A percentile compares a stretch with the other conserved stretches of the same genome.
Conservation (phyloP, 1,140 invertebrate species). For the Ctenoplectra terminalis region DNA sequence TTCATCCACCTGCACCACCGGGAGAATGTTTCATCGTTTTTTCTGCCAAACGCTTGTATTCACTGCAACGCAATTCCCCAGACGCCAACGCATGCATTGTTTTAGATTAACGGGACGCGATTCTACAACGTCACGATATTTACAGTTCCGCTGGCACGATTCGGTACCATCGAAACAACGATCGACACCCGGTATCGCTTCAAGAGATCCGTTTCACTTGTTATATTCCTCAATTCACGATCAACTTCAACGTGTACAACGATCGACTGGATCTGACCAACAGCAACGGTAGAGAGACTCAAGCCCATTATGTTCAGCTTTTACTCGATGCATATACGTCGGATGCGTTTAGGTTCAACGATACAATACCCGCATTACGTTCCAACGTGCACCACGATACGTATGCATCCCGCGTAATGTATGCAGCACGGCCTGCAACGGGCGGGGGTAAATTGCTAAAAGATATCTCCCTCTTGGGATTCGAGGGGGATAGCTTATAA, state of each 20-base stretch:
- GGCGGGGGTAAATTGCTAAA: conserved; percentile 74
- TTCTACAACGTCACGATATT: conserved; percentile 50
- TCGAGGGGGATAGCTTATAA: conserved; percentile 68
- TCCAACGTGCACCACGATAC: conserved; percentile 28
- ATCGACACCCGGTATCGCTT: not conserved
- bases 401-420: conserved; percentile 56
- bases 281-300: not conserved
- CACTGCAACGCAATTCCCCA: conserved; percentile 52
- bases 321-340: conserved; percentile 27
- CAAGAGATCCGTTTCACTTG: not conserved
- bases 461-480: conserved; percentile 74
- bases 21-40: conserved; percentile 58
- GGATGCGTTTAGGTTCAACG: conserved; percentile 54
- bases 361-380: conserved; percentile 45
- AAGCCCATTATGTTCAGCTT: conserved; percentile 48
- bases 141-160: conserved; percentile 13
- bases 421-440: conserved; percentile 41
- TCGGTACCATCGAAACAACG: not conserved
- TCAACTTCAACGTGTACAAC: not conserved
- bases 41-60: conserved; percentile 47
- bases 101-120: conserved; percentile 58
- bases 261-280: not conserved
- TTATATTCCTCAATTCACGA: not conserved
- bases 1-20: conserved; percentile 44
- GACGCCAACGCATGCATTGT: conserved; percentile 44